Evolutionary conservation across 2,113 vertebrate species (phyloP), one percentile per base, ranked within the genome.

Genomic region (Rhinopomastus cyanomelas): DNA sequence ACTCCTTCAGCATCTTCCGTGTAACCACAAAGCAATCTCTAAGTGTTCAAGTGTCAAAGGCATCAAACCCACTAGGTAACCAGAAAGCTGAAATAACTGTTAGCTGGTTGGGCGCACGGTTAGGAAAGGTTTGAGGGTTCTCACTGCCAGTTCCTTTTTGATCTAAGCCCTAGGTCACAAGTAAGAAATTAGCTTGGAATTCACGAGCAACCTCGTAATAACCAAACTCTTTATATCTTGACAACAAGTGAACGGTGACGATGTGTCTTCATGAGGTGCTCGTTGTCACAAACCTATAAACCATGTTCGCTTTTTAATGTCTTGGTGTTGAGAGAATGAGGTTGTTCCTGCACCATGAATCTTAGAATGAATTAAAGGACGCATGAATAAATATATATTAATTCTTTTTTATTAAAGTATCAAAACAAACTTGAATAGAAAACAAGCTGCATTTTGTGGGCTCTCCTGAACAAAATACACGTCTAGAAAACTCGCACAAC

Each of bases 361-460:
- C 1, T 2, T 12, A n/a, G 29, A 90, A 86, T 73, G 21, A 95
- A 97, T 88, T 88, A 95, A 94, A 76, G 64, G 86, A 96, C 91
- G 92, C 94, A 0, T 39, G 39, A 92, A 69, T 90, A 91, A 92
- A 89, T 77, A 90, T 91, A 91, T 94, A 96, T 96, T 97, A 95
- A 94, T 74, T 92, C 34, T 96, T 97, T 96, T 96, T 96, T 96
- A 97, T 97, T 96, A 95, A 97, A 97, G 91, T 97, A 96, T 97
- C 93, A 97, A 96, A 97, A 97, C 92, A 96, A 96, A 94, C 79
- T 93, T 75, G 48, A 92, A 95, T 96, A 96, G 81, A 96, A 97
- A 96, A 97, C 74, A 97, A 96, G 95, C 72, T 75, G 65, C 57
- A 92, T 94, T 94, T 89, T 86, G 73, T 89, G 92, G 64, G 73